Evolutionary conservation across 1,140 invertebrate species (phyloP), one percentile per base, ranked within the genome.

Genomic region (Drosophila orena): DNA sequence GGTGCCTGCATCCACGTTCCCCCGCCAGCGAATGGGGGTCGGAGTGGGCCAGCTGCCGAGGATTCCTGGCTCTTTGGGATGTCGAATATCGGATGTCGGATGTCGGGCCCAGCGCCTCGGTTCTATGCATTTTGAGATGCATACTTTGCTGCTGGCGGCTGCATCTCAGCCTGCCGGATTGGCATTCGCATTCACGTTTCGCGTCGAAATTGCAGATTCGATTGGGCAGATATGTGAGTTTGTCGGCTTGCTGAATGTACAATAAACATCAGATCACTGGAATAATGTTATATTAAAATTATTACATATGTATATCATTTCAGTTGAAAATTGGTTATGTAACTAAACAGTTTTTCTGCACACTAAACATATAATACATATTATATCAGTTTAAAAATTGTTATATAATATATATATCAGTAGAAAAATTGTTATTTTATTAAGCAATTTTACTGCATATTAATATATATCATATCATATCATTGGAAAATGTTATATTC

Each of bases 121-220:
- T 81, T 66, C 74, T 64, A 77, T 81, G 73, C 60, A 72, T 59
- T 71, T 72, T 69, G 64, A 66, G 54, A n/a, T 56, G 65, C 65
- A 81, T 77, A 74, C 55, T 74, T 81, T 54, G 64, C 62, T 42
- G 42, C 40, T 38, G 40, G 24, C 55, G 59, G 52, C 55, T 56
- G 49, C 3, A 49, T 38, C 50, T 56, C 49, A 61, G 47, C 49
- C 47, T 30, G 37, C 38, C 24, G 66, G 49, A 70, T 70, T 70
- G 64, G 35, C 66, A 70, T 49, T 75, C 60, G 24, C 17, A 17
- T 17, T 17, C 17, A 60, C 71, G 73, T 68, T 74, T 74, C 35
- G 52, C 46, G 64, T 55, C 14, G 62, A 37, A 35, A 56, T 35
- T 70, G 75, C 75, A 70, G 77, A 68, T 68, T 64, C 44, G 14